A percentile compares a stretch with the other conserved stretches of the same genome.
Evolutionary conservation across 2,113 vertebrate genomes (phyloP).

Genomic region (Austrofundulus limnaeus): DNA sequence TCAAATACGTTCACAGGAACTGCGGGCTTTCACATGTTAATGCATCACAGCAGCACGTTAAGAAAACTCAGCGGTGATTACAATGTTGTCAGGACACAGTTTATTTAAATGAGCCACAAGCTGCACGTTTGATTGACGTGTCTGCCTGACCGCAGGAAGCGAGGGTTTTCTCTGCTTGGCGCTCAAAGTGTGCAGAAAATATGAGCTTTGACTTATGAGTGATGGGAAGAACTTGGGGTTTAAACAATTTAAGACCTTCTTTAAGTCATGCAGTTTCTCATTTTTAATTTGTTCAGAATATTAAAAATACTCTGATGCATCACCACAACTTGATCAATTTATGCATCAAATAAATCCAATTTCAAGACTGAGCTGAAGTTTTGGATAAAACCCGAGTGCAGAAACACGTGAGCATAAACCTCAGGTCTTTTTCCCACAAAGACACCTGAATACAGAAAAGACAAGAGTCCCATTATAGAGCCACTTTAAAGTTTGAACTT

Average conservation of each 20-base stretch:
- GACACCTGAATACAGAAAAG: constrained; percentile 14
- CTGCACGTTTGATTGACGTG: constrained; percentile 40
- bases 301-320: background rate
- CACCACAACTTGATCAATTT: background rate
- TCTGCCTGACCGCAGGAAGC: constrained; percentile 24
- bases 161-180: constrained; percentile 2
- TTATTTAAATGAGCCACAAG: constrained; percentile 48
- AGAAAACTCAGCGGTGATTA: constrained; percentile 54
- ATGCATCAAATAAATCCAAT: background rate
- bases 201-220: constrained; percentile 1
- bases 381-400: background rate
- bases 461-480: constrained; percentile 12
- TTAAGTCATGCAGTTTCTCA: background rate
- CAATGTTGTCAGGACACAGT: constrained; percentile 40
- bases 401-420: background rate
- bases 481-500: background rate
- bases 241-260: background rate
- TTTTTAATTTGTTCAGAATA: background rate
- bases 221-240: background rate
- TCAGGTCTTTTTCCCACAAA: constrained; percentile 15
- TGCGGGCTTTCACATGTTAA: constrained; percentile 85
- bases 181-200: constrained; percentile 13
- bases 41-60: constrained; percentile 45
- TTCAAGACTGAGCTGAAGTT: background rate
- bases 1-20: constrained; percentile 86